Evolutionary conservation across 2,797 vertebrate genomes (phyloP).

Genomic region (Atherinosoma microstoma): DNA sequence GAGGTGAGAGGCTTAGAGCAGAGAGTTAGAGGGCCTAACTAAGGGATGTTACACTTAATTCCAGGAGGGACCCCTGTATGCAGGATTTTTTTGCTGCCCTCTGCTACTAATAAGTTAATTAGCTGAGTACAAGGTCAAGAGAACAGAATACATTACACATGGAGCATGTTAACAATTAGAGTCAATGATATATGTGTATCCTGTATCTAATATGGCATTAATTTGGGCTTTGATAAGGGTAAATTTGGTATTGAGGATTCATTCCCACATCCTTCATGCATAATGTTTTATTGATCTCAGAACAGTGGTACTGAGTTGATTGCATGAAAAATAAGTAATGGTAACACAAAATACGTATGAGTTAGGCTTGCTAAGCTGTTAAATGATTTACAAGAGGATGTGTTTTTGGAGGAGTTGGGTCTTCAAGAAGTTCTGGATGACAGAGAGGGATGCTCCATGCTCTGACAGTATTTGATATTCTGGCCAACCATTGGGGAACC

Average conservation of each 20-base stretch:
- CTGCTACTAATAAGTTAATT: slow-evolving; percentile 76
- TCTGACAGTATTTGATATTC: slow-evolving; percentile 3
- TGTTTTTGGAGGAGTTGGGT: not conserved
- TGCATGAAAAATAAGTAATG: not conserved
- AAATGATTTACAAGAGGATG: not conserved
- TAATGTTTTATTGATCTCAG: slow-evolving; percentile 32
- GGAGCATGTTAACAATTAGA: slow-evolving; percentile 57
- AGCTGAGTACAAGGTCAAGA: slow-evolving; percentile 65
- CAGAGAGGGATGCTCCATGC: not conserved
- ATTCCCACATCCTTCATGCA: slow-evolving; percentile 25
- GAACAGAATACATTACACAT: slow-evolving; percentile 60
- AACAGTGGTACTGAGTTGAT: not conserved
- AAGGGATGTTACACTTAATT: slow-evolving; percentile 75
- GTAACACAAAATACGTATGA: not conserved
- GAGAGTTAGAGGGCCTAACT: slow-evolving; percentile 72
- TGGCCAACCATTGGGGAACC: not conserved
- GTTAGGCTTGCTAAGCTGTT: not conserved
- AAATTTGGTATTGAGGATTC: slow-evolving; percentile 22
- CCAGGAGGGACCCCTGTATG: slow-evolving; percentile 62
- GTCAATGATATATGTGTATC: slow-evolving; percentile 55
- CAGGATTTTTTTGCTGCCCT: slow-evolving; percentile 53
- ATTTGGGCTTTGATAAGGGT: slow-evolving; percentile 38
- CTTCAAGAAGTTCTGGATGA: not conserved
- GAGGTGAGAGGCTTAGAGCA: slow-evolving; percentile 76
- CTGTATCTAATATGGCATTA: slow-evolving; percentile 31